Conservation (phyloP, 2,888 invertebrate genomes). For the Rutpela maculata region DNA sequence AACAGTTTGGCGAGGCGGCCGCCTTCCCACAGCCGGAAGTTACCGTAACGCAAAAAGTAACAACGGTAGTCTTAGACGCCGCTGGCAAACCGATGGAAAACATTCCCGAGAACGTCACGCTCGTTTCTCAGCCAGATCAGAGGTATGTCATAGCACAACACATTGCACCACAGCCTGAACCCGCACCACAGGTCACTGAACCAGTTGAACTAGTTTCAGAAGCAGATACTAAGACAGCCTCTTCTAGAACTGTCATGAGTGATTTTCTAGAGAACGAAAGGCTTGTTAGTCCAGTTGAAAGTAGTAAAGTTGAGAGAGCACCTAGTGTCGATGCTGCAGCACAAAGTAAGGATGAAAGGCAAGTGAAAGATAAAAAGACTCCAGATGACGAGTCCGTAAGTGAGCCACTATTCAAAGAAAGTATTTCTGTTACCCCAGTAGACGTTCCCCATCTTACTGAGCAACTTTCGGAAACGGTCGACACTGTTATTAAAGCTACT, state of each 20-base stretch:
- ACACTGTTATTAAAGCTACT: background rate
- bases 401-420: slow-evolving; percentile 47
- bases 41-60: slow-evolving; percentile 59
- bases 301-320: slow-evolving; percentile 67
- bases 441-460: slow-evolving; percentile 53
- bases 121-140: slow-evolving; percentile 66
- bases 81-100: slow-evolving; percentile 59
- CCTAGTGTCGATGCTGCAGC: slow-evolving; percentile 65
- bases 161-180: slow-evolving; percentile 65
- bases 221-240: slow-evolving; percentile 47
- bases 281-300: slow-evolving; percentile 60
- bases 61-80: slow-evolving; percentile 60
- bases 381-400: slow-evolving; percentile 61
- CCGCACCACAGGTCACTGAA: slow-evolving; percentile 61
- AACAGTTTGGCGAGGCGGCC: slow-evolving; percentile 70
- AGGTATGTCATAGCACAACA: slow-evolving; percentile 71
- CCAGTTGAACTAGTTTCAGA: slow-evolving; percentile 48
- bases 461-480: slow-evolving; percentile 6
- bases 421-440: slow-evolving; percentile 55
- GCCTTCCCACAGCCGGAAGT: slow-evolving; percentile 60
- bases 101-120: slow-evolving; percentile 49
- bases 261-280: slow-evolving; percentile 64
- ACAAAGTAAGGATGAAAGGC: slow-evolving; percentile 56
- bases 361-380: slow-evolving; percentile 61
- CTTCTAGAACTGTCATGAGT: slow-evolving; percentile 49